These are phyloP conservation scores for Hemibagrus guttatus DNA, from an alignment of 2,797 vertebrate genomes.

Conservation along the genomic window DNA sequence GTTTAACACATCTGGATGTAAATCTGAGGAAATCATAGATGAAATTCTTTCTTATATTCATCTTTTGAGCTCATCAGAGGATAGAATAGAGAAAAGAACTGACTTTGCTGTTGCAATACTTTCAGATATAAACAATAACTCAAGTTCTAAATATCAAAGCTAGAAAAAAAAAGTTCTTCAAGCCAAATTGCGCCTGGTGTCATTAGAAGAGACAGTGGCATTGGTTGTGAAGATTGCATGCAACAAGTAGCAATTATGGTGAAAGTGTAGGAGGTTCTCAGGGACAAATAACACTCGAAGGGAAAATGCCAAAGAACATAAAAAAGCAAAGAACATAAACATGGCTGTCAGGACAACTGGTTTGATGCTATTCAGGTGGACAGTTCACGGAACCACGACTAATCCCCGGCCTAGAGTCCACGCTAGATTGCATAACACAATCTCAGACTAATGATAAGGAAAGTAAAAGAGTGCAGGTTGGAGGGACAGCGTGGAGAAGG, in stretches of 20 bases:
- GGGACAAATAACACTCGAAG: not conserved
- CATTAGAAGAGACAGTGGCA: not conserved
- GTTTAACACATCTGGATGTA: no score
- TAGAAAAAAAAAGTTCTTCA: no score
- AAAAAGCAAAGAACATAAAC: not conserved
- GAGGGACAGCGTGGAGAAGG: no score
- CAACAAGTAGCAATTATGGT: not conserved
- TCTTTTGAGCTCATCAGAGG: no score
- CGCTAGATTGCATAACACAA: not conserved
- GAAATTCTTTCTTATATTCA: no score
- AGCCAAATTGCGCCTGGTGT: not conserved
- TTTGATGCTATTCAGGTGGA: not conserved
- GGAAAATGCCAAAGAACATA: not conserved
- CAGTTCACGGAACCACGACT: not conserved
- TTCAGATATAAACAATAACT: no score
- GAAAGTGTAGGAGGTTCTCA: not conserved
- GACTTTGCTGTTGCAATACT: no score
- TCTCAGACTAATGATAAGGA: not conserved
- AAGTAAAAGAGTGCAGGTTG: not conserved
- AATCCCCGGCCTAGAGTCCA: not conserved
- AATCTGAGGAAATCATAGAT: no score
- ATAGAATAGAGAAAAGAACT: no score
- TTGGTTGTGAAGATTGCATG: not conserved
- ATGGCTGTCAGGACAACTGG: not conserved
- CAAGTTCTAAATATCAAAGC: no score